Evolutionary conservation across 2,888 invertebrate species (phyloP).

Genomic region (Cremastobaeus sp.): DNA sequence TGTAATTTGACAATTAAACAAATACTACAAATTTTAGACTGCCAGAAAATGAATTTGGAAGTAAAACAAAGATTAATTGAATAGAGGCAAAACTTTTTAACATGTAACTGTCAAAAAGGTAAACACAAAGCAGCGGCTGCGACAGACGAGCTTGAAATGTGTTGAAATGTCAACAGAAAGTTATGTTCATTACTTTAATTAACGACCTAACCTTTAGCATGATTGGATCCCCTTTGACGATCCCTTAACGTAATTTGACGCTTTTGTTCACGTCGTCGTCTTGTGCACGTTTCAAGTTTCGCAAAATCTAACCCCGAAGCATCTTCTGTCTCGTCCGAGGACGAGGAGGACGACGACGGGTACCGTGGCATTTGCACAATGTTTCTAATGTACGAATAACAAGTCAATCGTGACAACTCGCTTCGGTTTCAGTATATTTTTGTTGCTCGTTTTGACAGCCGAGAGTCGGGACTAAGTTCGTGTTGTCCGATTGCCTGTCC

Average conservation of each 20-base stretch:
- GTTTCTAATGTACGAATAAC: no score
- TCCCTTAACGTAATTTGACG: slow-evolving; percentile 49
- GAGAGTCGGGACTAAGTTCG: slow-evolving; percentile 28
- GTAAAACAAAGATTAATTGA: no score
- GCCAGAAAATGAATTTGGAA: no score
- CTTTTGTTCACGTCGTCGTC: slow-evolving; percentile 44
- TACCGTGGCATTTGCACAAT: slow-evolving; percentile 39
- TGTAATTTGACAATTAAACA: no score
- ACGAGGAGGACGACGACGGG: slow-evolving; percentile 63
- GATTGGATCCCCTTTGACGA: slow-evolving; percentile 31
- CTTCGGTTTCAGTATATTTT: slow-evolving; percentile 34
- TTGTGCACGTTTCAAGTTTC: slow-evolving; percentile 24
- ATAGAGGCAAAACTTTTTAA: no score
- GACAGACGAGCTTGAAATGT: no score
- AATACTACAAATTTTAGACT: no score
- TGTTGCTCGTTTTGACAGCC: slow-evolving; percentile 39
- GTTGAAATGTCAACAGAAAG: no score
- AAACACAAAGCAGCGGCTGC: no score
- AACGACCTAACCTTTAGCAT: slow-evolving; percentile 46
- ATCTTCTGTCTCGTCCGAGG: slow-evolving; percentile 64
- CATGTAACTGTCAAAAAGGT: no score
- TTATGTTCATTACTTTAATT: no score
- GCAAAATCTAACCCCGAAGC: slow-evolving; percentile 40
- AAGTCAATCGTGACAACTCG: no score
- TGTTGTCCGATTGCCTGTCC: not conserved